phyloP scores from a whole-genome alignment of 1,140 invertebrate genomes.

The Drosophila sturtevanti region DNA sequence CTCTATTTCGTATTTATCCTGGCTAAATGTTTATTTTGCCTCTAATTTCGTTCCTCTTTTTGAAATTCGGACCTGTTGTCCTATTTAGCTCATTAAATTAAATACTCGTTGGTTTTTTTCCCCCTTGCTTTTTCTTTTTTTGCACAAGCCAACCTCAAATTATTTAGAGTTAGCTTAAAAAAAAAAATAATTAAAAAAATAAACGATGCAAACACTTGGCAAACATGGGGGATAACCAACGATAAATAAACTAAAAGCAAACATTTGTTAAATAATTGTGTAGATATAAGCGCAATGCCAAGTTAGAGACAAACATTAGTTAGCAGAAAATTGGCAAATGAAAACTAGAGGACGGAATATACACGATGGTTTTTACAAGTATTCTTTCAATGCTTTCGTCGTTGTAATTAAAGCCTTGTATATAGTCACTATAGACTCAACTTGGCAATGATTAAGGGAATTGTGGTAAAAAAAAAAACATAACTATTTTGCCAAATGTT shows the following conservation, averaged over 20 bases:
- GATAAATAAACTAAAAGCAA: conserved; percentile 35
- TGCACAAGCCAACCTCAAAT: conserved; percentile 68
- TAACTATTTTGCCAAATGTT: too few relatives aligned
- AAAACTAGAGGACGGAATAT: not conserved
- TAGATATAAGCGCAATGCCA: conserved; percentile 48
- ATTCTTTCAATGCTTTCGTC: conserved; percentile 35
- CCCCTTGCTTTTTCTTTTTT: not conserved
- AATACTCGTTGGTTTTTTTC: not conserved
- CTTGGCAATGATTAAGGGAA: not conserved
- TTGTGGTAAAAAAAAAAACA: not conserved
- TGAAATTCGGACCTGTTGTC: not conserved
- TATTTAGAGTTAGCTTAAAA: conserved; percentile 51
- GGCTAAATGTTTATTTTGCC: conserved; percentile 41
- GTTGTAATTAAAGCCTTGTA: conserved; percentile 62
- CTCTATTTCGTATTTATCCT: conserved; percentile 16
- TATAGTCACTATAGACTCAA: conserved; percentile 23
- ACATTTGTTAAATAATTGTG: conserved; percentile 56
- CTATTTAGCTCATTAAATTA: conserved; percentile 38
- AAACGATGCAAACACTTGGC: conserved; percentile 22
- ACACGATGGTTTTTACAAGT: not conserved
- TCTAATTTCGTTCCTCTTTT: conserved; percentile 10
- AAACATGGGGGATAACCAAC: conserved; percentile 27
- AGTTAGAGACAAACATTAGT: conserved; percentile 63
- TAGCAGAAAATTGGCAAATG: conserved; percentile 60
- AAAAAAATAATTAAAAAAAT: conserved; percentile 8